phyloP scores from a whole-genome alignment of 1,140 invertebrate species.

The Phenacoccus solenopsis region DNA sequence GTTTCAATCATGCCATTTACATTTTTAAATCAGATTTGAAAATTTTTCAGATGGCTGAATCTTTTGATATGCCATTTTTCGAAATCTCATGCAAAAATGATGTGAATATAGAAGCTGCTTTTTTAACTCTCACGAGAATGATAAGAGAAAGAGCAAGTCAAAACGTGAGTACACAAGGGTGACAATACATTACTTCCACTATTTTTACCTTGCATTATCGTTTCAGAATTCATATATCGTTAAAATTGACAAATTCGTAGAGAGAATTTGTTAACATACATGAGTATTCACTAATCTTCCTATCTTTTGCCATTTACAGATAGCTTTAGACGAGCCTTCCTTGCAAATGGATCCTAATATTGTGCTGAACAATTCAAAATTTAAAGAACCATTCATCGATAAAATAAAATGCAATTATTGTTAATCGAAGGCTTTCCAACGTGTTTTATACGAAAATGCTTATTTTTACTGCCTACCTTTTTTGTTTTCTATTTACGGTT shows the following conservation, averaged over 20 bases:
- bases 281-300: too few species aligned
- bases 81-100: slow-evolving; percentile 84
- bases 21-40: too few species aligned
- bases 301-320: too few species aligned
- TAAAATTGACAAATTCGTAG: too few species aligned
- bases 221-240: neutral
- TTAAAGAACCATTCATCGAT: neutral
- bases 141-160: slow-evolving; percentile 64
- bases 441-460: neutral
- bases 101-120: slow-evolving; percentile 78
- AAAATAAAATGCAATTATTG: slow-evolving; percentile 7
- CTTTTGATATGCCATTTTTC: slow-evolving; percentile 83
- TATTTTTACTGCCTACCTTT: neutral
- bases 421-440: neutral
- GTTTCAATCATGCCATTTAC: too few species aligned
- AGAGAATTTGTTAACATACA: too few species aligned
- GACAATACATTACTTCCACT: neutral
- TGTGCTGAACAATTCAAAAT: neutral
- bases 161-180: slow-evolving; percentile 40
- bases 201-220: neutral
- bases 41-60: slow-evolving; percentile 67
- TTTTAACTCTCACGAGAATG: slow-evolving; percentile 64
- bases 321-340: neutral
- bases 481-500: neutral
- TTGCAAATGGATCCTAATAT: neutral